Base-by-base conservation (phyloP, 2,113 vertebrate genomes). In the Oplegnathus fasciatus region DNA sequence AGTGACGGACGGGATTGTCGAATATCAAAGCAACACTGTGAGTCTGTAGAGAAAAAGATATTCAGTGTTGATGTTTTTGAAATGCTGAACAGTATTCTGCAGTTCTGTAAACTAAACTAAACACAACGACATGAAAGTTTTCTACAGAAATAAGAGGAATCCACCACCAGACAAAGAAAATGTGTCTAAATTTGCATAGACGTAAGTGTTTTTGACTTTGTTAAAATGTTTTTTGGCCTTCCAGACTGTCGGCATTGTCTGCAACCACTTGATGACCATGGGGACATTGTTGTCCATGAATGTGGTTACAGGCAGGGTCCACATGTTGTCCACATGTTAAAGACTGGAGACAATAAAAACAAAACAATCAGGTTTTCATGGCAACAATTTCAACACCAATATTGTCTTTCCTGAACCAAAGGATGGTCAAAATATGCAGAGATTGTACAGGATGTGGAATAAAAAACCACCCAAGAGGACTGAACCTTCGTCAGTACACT, bases 211-310 rank as follows among this genome's bases (percentile, higher is more conserved):
- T 85, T 42, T 1, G 37, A 79, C 58, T 14, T 44, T 64, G 0
- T 62, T 70, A 5, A 46, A 74, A 24, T 58, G 24, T 75, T 17
- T 14, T 65, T 34, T 58, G 22, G 80, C 32, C 18, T 22, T 17
- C 14, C 15, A 17, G 24, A 48, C 22, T 44, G 54, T 70, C 65
- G 24, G 44, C 68, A 75, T 69, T 75, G 81, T 75, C 55, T 78
- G 28, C n/a, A 54, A 24, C 17, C 40, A 34, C 64, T 57, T 46
- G 7, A 60, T 28, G 44, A 80, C 73, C 18, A 50, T 14, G 11
- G 32, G 6, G 26, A 55, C 26, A n/a, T 52, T 89, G 22, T 84
- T 73, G 64, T 89, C 69, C 55, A 48, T 73, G 44, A 89, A 85
- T 81, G 60, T 64, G 68, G 30, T 70, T 40, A 46, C 65, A 66